A percentile compares a stretch with the other conserved stretches of the same genome.
phyloP scores from a whole-genome alignment of 2,888 invertebrate genomes.

The Coenonympha glycerion region DNA sequence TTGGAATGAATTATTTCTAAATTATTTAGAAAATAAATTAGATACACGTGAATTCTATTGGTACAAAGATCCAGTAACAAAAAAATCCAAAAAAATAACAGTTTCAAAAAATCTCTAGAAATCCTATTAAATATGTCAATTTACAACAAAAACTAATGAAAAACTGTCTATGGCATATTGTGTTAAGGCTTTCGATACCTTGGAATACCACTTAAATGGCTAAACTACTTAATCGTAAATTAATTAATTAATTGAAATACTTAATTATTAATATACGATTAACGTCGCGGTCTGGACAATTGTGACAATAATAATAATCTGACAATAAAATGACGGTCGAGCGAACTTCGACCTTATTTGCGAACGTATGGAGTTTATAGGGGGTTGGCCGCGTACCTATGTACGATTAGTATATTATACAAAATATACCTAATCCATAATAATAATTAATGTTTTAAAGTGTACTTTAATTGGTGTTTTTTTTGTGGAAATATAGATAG shows the following conservation, averaged over 20 bases:
- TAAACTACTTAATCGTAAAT: slow-evolving; percentile 10
- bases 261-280: slow-evolving; percentile 20
- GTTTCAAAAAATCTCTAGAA: background rate
- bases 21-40: background rate
- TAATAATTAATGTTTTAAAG: slow-evolving; percentile 60
- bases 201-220: slow-evolving; percentile 21
- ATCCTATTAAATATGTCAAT: too few relatives aligned
- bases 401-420: slow-evolving; percentile 46
- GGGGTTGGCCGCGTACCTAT: slow-evolving; percentile 37
- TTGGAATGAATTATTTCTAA: background rate
- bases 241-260: slow-evolving; percentile 12
- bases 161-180: too few relatives aligned
- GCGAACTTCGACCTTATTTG: slow-evolving; percentile 8
- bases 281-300: slow-evolving; percentile 30
- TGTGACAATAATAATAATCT: slow-evolving; percentile 27
- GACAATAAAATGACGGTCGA: slow-evolving; percentile 22
- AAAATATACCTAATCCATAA: slow-evolving; percentile 44
- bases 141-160: too few relatives aligned
- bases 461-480: slow-evolving; percentile 71
- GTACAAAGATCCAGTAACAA: background rate
- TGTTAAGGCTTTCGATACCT: slow-evolving; percentile 20
- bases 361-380: slow-evolving; percentile 19
- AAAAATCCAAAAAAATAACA: background rate
- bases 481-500: slow-evolving; percentile 70
- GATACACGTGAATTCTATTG: background rate